Base-by-base conservation (phyloP, 2,888 invertebrate species). In the Frankliniella intonsa region DNA sequence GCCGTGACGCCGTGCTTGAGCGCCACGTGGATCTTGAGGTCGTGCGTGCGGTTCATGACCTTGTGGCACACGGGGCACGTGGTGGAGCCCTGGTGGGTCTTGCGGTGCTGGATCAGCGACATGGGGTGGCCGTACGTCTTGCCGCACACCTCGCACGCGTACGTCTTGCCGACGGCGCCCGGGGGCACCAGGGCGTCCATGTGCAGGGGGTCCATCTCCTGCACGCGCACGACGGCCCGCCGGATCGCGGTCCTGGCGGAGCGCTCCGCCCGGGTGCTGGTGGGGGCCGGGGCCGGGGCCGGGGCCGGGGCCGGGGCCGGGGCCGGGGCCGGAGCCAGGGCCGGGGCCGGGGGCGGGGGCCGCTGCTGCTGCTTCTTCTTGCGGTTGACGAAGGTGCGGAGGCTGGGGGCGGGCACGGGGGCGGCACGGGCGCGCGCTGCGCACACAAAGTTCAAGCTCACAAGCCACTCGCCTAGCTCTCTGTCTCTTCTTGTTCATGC, bases 11-110 rank as follows among this genome's bases (percentile, higher is more conserved):
- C 83, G 81, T 84, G 84, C 17, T 82, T 82, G 69, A 55, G 80
- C 19, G 81, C 81, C 49, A 84, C 62, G 69, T 84, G 84, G 69
- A 84, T 81, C 50, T 76, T 82, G 22, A 84, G 55, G 38, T 84
- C 84, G 55, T 84, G 84, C 76, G 83, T 84, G 62, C 84, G 81
- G 83, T 82, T 84, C 55, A 84, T 83, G 27, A 84, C 83, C 62
- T 81, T 81, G 22, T 80, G 82, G 80, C 84, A 84, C n/a, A 83
- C 81, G 79, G 84, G 83, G 69, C 84, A 84, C n/a, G 80, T 82
- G 55, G 84, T 84, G 55, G 81, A 82, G 62, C 84, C 84, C 62
- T 80, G 81, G 82, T 84, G 84, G 19, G 82, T 82, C 49, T 83
- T 83, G 82, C 80, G 83, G 80, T 84, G 84, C 62, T 83, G 83